Conservation (phyloP, 1,140 invertebrate genomes). For the Bombus superbus region DNA sequence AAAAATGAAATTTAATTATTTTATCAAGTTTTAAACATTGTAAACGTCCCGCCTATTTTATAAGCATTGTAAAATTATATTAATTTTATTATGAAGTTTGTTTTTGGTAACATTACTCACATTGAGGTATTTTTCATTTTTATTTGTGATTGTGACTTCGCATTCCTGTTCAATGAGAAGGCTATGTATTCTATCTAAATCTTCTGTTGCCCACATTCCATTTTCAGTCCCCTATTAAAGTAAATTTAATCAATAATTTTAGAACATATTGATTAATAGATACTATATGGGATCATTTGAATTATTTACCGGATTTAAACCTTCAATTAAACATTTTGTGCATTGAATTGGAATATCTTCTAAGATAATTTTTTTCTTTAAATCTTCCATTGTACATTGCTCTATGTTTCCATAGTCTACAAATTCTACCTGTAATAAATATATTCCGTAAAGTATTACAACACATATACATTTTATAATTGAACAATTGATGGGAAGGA, state of each 20-base stretch:
- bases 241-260: neutral
- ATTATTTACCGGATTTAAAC: slow-evolving; percentile 76
- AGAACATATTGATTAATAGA: neutral
- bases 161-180: slow-evolving; percentile 71
- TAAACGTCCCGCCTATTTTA: neutral
- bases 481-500: neutral
- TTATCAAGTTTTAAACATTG: neutral
- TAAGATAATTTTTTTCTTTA: slow-evolving; percentile 85
- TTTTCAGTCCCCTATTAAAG: slow-evolving; percentile 30
- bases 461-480: slow-evolving; percentile 27
- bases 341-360: slow-evolving; percentile 84
- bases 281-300: neutral
- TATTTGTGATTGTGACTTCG: slow-evolving; percentile 57
- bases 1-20: neutral
- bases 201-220: slow-evolving; percentile 65
- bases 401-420: slow-evolving; percentile 84
- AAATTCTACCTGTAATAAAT: slow-evolving; percentile 76
- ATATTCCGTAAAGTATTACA: neutral
- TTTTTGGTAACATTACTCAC: slow-evolving; percentile 42
- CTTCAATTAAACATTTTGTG: slow-evolving; percentile 75
- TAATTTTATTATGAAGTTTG: neutral
- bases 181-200: slow-evolving; percentile 76
- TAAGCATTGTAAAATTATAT: neutral
- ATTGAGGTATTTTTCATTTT: slow-evolving; percentile 33
- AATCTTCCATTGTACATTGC: slow-evolving; percentile 79